Evolutionary conservation across 2,797 vertebrate genomes (phyloP), one percentile per base, ranked within the genome.

Genomic region (Florisuga fusca): DNA sequence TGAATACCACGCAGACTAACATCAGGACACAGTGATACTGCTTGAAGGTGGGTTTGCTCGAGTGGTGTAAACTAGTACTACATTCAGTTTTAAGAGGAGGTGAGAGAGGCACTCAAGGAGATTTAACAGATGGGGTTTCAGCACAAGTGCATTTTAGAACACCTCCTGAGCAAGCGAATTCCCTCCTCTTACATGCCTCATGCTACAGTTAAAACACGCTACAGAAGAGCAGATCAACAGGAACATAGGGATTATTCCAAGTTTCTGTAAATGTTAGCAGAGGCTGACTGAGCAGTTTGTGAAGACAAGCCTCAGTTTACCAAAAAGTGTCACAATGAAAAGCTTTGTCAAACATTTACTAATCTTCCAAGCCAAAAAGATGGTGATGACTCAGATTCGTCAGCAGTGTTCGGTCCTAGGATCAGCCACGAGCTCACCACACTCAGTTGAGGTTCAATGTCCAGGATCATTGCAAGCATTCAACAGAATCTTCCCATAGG

Each of bases 11-110:
- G 57, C 21, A 74, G 43, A 73, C n/a, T 2, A 1, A 48, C 33
- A 34, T 2, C 0, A 6, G n/a, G 36, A 78, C 46, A 41, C 55
- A 0, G 0, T 0, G 0, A 16, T 10, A 10, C 62, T 18, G n/a
- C 31, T 16, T 20, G 10, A 48, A 55, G 66, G 36, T 25, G 80
- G 45, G 26, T 48, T 79, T 79, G 55, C 63, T 84, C 1, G 0
- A 72, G 66, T 4, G 50, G 68, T 33, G 57, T 63, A 76, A 87
- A 76, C 51, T 29, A 59, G 41, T 63, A 73, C 78, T 87, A 87
- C 3, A 0, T 27, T 73, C 55, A 13, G 2, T 10, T 26, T 48
- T 34, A 64, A 64, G 68, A 82, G 58, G 4, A 1, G 0, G 69
- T 25, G 66, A 76, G 50, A 72, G n/a, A 84, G 51, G 48, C 84